phyloP scores from a whole-genome alignment of 1,140 invertebrate species.

The Rhyzopertha dominica region DNA sequence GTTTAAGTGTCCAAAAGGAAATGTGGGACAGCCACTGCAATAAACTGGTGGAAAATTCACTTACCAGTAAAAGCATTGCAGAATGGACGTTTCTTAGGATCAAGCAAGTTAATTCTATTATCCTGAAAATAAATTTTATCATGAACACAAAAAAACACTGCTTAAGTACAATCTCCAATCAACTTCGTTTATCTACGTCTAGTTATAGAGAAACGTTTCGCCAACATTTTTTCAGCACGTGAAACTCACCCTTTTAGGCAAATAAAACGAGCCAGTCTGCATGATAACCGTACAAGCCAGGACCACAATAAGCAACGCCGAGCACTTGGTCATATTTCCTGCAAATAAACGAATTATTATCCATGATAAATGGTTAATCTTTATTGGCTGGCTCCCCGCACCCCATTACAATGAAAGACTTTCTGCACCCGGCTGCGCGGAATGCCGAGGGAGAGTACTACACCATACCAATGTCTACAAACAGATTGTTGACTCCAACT shows the following conservation, averaged over 20 bases:
- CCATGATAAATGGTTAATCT: slow-evolving; percentile 39
- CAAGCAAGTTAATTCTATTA: slow-evolving; percentile 23
- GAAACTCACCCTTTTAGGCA: slow-evolving; percentile 34
- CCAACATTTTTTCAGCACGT: no score
- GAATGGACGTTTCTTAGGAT: slow-evolving; percentile 62
- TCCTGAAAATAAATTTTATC: slow-evolving; percentile 4
- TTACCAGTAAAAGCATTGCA: slow-evolving; percentile 71
- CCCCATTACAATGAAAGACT: slow-evolving; percentile 40
- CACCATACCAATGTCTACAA: slow-evolving; percentile 28
- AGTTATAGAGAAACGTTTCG: not conserved
- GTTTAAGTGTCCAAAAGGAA: no score
- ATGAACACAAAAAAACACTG: no score
- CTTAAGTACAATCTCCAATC: slow-evolving; percentile 4
- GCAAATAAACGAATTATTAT: slow-evolving; percentile 30
- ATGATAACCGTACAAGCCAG: slow-evolving; percentile 17
- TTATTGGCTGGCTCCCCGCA: slow-evolving; percentile 32
- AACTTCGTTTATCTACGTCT: not conserved
- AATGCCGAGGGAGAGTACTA: slow-evolving; percentile 30
- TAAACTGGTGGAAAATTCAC: slow-evolving; percentile 11
- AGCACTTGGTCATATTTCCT: slow-evolving; percentile 31
- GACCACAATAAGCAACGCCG: slow-evolving; percentile 22
- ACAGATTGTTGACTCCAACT: no score
- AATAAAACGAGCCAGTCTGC: slow-evolving; percentile 26
- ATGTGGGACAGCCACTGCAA: no score
- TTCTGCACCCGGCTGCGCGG: slow-evolving; percentile 35